Conservation (phyloP, 35 echinoderm and acorn worm species). For the Chiridota heheva region DNA sequence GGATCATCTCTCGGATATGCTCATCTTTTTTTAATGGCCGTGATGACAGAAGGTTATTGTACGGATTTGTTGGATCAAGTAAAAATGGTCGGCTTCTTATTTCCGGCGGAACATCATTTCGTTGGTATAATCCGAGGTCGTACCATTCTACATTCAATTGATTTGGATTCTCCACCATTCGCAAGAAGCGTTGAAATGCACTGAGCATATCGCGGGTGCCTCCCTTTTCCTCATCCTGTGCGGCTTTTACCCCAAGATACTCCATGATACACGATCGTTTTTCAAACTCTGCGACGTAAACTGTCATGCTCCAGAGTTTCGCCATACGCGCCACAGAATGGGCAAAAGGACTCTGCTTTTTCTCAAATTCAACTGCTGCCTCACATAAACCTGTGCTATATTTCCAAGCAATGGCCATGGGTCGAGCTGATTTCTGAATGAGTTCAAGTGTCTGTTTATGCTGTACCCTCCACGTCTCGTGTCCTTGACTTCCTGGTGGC, state of each 20-base stretch:
- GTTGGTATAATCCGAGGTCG: no score
- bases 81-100: conserved; percentile 13
- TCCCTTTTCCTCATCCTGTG: neutral
- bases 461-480: no score
- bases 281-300: neutral
- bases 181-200: conserved; percentile 20
- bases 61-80: conserved; percentile 34
- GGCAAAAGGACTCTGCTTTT: neutral
- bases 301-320: neutral
- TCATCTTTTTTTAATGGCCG: neutral
- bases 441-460: neutral
- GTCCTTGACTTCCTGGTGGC: no score
- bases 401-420: neutral
- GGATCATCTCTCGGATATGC: neutral
- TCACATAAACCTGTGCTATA: neutral
- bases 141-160: no score
- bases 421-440: neutral
- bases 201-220: neutral
- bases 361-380: neutral
- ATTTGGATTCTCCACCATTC: no score
- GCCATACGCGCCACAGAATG: neutral
- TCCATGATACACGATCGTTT: neutral
- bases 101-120: no score
- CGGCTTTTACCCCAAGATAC: neutral
- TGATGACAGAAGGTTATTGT: conserved; percentile 23